Evolutionary conservation across 1,140 invertebrate species (phyloP), one percentile per base, ranked within the genome.

Genomic region (Mactra quadrangularis): DNA sequence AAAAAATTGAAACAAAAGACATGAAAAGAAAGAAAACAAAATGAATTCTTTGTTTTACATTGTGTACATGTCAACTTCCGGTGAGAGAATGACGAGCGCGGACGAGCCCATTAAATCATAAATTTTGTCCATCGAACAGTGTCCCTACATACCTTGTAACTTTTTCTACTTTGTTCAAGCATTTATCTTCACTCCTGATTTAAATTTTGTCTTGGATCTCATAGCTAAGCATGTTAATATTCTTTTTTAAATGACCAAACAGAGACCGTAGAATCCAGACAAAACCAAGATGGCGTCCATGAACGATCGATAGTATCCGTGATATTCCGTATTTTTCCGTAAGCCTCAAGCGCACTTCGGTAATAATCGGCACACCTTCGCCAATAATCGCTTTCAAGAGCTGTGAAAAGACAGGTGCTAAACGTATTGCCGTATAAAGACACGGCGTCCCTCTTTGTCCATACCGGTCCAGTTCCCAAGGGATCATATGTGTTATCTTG

Each of bases 61-160:
- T 81, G 66, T 81, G 77, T 81, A 81, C 77, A 81, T 81, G 53
- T 25, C 50, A 57, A 81, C 77, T 81, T 81, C 77, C 77, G 77
- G 77, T 71, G 25, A 41, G 17, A 52, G 45, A 33, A 52, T 81
- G 77, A 25, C 7, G 47, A 50, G 59, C 31, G 57, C 53, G 35
- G 64, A 70, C 64, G 71, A 64, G 29, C 15, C 17, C n/a, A 33
- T 50, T n/a, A n/a, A 31, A 7, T 1, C 38, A 11, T 31, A 76
- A 33, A 45, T 62, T 50, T 13, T 47, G 13, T 15, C 11, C 6
- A 29, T 19, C 6, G 19, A 3, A 47, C 19, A 33, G 6, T 27
- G 19, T 33, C 1, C 50, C 2, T 76, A 62, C 57, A 38, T 27
- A 62, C 45, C 31, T 33, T 17, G 15, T 50, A 11, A 33, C 7